Percentiles rank a stretch among this genome's conserved stretches.
These are phyloP conservation scores for Neoseiulus cucumeris DNA, from an alignment of 1,140 invertebrate species.

Conservation along the genomic window DNA sequence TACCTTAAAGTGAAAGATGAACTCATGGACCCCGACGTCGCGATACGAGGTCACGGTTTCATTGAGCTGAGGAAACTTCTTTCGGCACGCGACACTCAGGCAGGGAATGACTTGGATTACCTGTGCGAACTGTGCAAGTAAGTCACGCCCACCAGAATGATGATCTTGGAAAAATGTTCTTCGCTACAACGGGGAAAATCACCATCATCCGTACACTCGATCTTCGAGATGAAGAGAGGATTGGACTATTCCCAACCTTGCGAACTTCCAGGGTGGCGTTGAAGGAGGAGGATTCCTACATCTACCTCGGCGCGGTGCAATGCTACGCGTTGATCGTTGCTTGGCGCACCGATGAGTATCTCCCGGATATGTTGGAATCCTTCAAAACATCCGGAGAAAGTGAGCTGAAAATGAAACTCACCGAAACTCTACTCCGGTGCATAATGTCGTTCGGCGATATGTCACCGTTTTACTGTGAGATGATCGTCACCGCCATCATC, in stretches of 20 bases:
- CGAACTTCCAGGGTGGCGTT: background rate
- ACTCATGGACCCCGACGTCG: background rate
- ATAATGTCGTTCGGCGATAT: background rate
- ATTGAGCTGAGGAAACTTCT: conserved; percentile 2
- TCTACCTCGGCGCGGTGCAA: background rate
- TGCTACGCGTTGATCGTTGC: background rate
- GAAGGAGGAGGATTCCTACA: background rate
- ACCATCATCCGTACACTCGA: too few relatives aligned
- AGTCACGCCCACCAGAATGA: background rate
- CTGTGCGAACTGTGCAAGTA: background rate
- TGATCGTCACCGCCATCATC: background rate
- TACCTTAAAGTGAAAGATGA: background rate
- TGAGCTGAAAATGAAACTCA: background rate
- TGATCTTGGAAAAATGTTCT: too few relatives aligned
- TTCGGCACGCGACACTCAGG: background rate
- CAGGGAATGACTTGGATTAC: background rate
- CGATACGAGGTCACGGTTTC: background rate
- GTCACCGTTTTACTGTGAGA: background rate
- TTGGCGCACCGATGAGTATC: background rate
- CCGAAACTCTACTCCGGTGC: background rate
- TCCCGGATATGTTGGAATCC: background rate
- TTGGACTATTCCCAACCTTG: too few relatives aligned
- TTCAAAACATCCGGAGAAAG: background rate
- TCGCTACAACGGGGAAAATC: too few relatives aligned
- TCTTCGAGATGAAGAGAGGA: too few relatives aligned